A percentile compares a stretch with the other conserved stretches of the same genome.
phyloP scores from a whole-genome alignment of 2,113 vertebrate genomes.

The Salvelinus namaycush region DNA sequence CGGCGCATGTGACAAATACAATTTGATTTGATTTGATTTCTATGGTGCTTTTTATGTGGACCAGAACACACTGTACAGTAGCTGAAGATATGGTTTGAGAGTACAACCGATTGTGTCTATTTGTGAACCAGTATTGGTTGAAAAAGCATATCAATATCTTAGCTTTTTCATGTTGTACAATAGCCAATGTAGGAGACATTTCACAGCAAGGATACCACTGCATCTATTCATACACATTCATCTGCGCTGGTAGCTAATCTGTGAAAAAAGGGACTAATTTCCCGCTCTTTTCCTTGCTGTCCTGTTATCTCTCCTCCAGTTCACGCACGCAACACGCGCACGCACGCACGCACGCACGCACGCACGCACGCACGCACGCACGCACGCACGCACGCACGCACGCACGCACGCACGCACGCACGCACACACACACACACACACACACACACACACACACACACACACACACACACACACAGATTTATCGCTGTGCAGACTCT shows the following conservation, averaged over 20 bases:
- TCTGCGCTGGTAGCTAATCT: not conserved
- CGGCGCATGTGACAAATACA: too few relatives aligned
- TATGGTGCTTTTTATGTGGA: too few relatives aligned
- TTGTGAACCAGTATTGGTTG: too few relatives aligned
- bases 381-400: not conserved
- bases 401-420: not conserved
- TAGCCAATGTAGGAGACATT: too few relatives aligned
- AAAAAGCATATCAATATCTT: too few relatives aligned
- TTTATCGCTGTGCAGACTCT: slow-evolving; percentile 65
- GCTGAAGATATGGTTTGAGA: too few relatives aligned
- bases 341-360: not conserved
- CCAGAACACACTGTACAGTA: too few relatives aligned
- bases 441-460: not conserved
- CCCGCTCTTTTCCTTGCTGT: slow-evolving; percentile 20
- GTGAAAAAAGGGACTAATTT: slow-evolving; percentile 28
- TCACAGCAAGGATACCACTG: not conserved
- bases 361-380: not conserved
- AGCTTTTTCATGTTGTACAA: too few relatives aligned
- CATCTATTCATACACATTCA: slow-evolving; percentile 29
- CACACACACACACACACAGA: slow-evolving; percentile 34
- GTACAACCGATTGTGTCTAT: too few relatives aligned
- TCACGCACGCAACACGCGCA: not conserved
- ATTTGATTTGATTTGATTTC: too few relatives aligned
- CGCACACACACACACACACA: not conserved
- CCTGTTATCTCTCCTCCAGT: slow-evolving; percentile 5